phyloP scores from a whole-genome alignment of 1,140 invertebrate genomes.

The Euwallacea fornicatus region DNA sequence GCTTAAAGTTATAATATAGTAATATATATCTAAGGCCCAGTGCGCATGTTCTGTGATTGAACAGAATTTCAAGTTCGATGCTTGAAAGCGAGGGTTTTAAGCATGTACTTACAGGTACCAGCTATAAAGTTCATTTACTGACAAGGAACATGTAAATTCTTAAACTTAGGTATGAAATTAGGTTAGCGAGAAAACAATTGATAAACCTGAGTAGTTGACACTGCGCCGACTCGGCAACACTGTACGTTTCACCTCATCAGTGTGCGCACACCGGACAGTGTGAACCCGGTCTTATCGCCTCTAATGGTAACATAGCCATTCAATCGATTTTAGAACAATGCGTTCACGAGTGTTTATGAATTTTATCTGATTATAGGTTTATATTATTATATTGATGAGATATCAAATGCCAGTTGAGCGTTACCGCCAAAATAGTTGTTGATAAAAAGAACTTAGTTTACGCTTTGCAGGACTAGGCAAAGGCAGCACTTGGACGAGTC shows the following conservation, averaged over 20 bases:
- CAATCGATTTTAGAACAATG: constrained; percentile 53
- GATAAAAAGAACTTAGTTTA: constrained; percentile 49
- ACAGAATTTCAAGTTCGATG: constrained; percentile 8
- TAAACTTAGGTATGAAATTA: constrained; percentile 45
- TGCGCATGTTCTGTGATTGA: constrained; percentile 2
- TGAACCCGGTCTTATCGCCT: constrained; percentile 1
- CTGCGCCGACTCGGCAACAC: neutral
- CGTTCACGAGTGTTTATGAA: constrained; percentile 49
- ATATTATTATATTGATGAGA: constrained; percentile 44
- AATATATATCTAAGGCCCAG: neutral
- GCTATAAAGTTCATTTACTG: constrained; percentile 55
- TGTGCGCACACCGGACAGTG: neutral
- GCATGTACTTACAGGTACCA: constrained; percentile 67
- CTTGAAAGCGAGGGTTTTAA: constrained; percentile 59
- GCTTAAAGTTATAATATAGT: constrained; percentile 41
- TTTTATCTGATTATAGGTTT: constrained; percentile 51
- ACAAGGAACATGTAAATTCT: constrained; percentile 47
- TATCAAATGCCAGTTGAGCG: constrained; percentile 48
- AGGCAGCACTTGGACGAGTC: constrained; percentile 24
- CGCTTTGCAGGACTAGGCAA: constrained; percentile 47
- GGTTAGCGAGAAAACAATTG: constrained; percentile 41
- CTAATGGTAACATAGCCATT: constrained; percentile 20
- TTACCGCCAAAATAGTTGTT: constrained; percentile 52
- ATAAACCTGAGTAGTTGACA: neutral
- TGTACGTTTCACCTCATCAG: too few relatives aligned